phyloP scores from a whole-genome alignment of 1,140 invertebrate species.

The Triops cancriformis region DNA sequence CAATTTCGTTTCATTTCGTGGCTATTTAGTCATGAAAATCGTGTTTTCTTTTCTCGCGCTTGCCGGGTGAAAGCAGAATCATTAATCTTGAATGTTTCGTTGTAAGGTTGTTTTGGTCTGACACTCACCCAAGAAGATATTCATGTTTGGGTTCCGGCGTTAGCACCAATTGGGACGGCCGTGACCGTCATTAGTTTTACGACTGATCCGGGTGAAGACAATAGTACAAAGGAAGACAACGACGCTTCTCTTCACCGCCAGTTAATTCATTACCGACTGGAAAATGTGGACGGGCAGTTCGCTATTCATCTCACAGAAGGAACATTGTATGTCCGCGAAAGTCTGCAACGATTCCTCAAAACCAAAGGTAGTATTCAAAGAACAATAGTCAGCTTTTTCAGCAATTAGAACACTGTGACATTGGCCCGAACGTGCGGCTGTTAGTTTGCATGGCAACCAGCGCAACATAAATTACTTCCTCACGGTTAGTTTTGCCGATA shows the following conservation, averaged over 20 bases:
- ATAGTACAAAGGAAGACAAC: neutral
- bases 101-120: neutral
- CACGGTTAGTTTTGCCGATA: neutral
- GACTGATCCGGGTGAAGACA: neutral
- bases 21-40: neutral
- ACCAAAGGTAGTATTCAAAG: neutral
- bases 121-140: neutral
- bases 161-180: neutral
- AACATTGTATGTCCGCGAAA: neutral
- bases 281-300: neutral
- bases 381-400: neutral
- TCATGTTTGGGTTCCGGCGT: conserved; percentile 3
- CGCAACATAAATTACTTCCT: neutral
- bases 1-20: too few relatives aligned
- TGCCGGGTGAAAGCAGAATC: neutral
- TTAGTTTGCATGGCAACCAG: neutral
- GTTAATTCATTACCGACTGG: neutral
- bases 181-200: conserved; percentile 1
- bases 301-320: neutral
- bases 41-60: neutral
- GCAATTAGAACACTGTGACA: neutral
- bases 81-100: neutral
- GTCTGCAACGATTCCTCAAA: neutral
- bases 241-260: neutral
- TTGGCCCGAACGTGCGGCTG: neutral